A percentile compares a stretch with the other conserved stretches of the same genome.
Evolutionary conservation across 2,797 vertebrate species (phyloP).

Genomic region (Jordanella pulchra): DNA sequence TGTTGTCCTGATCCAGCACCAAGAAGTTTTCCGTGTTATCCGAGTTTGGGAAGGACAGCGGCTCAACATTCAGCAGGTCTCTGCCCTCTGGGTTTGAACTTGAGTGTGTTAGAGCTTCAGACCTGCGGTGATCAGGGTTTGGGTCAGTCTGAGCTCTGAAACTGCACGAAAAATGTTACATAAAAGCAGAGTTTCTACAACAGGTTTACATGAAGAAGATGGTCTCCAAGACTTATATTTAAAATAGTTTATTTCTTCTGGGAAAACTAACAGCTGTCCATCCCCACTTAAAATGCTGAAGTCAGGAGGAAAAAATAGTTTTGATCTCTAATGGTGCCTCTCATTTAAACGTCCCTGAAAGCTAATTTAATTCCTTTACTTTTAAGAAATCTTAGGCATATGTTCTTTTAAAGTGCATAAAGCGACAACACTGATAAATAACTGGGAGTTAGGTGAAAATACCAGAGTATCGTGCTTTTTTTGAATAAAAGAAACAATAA

Average conservation of each 20-base stretch:
- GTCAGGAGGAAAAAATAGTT: background rate
- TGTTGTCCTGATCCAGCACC: background rate
- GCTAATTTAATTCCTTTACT: too few relatives aligned
- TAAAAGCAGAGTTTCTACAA: slow-evolving; percentile 7
- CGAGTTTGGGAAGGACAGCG: background rate
- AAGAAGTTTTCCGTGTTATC: background rate
- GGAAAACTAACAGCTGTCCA: too few relatives aligned
- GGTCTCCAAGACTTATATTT: background rate
- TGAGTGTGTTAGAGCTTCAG: slow-evolving; percentile 21
- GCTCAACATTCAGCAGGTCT: background rate
- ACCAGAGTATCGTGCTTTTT: too few relatives aligned
- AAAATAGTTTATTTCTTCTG: too few relatives aligned
- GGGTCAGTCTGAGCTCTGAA: slow-evolving; percentile 44
- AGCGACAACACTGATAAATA: too few relatives aligned
- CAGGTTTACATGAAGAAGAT: background rate
- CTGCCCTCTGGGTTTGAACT: background rate
- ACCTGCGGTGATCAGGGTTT: slow-evolving; percentile 64
- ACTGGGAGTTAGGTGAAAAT: too few relatives aligned
- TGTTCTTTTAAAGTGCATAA: too few relatives aligned
- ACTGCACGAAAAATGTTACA: slow-evolving; percentile 4
- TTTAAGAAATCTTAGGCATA: too few relatives aligned
- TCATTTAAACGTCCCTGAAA: background rate
- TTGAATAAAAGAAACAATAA: too few relatives aligned
- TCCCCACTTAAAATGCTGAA: background rate
- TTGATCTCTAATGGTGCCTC: background rate